Evolutionary conservation across 2,113 vertebrate genomes (phyloP).

Genomic region (Pholis gunnellus): DNA sequence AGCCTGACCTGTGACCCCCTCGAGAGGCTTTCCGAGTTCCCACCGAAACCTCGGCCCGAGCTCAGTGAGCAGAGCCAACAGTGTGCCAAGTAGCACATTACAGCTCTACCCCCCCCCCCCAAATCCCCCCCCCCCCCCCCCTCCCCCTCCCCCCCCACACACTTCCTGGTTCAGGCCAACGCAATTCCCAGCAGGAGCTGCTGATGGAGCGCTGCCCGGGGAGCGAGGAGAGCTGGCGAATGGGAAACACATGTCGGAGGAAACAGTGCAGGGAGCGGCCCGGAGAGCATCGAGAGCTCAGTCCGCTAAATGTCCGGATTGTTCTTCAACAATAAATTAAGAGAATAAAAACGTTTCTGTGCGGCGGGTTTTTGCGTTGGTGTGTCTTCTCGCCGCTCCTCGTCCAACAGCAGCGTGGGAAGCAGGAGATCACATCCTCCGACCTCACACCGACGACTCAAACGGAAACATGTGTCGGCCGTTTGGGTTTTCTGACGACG

Average conservation of each 20-base stretch:
- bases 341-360: neutral
- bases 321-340: constrained; percentile 13
- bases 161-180: constrained; percentile 68
- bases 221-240: constrained; percentile 16
- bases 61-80: constrained; percentile 33
- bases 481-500: neutral
- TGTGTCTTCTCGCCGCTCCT: neutral
- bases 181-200: constrained; percentile 71
- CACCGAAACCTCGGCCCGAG: constrained; percentile 23
- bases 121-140: neutral
- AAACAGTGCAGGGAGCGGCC: too few relatives aligned
- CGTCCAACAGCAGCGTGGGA: constrained; percentile 50
- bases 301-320: constrained; percentile 6
- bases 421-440: constrained; percentile 41
- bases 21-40: constrained; percentile 50
- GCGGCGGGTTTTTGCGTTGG: neutral
- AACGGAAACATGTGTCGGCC: constrained; percentile 44
- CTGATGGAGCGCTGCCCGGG: constrained; percentile 69
- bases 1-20: constrained; percentile 50
- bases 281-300: too few relatives aligned
- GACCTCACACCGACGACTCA: neutral
- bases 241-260: too few relatives aligned
- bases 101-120: neutral
- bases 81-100: constrained; percentile 56
- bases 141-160: constrained; percentile 1